A percentile compares a stretch with the other conserved stretches of the same genome.
Conservation (phyloP, 1,140 invertebrate species). For the Calephelis nemesis region DNA sequence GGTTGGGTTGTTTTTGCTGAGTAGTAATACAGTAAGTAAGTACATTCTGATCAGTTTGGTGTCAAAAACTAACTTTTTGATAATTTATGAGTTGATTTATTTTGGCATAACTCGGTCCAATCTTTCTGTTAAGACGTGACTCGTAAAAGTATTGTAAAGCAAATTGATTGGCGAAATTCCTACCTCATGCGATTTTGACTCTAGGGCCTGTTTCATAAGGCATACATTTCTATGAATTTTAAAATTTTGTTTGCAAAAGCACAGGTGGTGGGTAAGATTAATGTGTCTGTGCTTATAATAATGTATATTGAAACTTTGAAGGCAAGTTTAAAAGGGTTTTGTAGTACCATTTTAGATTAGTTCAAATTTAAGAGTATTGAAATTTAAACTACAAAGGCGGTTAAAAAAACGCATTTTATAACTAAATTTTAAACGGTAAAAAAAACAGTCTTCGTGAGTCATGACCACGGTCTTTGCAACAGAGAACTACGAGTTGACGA, state of each 20-base stretch:
- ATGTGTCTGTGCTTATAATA: constrained; percentile 8
- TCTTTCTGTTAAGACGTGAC: constrained; percentile 34
- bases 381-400: not conserved
- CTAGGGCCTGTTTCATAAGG: not conserved
- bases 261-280: constrained; percentile 11
- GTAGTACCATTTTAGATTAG: constrained; percentile 10
- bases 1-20: no score
- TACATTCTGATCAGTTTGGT: no score
- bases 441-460: no score
- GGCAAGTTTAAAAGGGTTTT: constrained; percentile 16
- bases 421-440: no score
- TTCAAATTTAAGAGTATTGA: not conserved
- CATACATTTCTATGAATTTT: not conserved
- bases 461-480: no score
- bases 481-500: no score
- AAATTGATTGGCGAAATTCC: constrained; percentile 14
- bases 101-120: no score
- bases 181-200: constrained; percentile 7
- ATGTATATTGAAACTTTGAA: not conserved
- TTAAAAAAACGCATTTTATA: not conserved
- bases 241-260: not conserved
- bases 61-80: no score
- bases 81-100: no score
- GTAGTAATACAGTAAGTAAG: no score
- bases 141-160: constrained; percentile 27